Evolutionary conservation across 2,797 vertebrate species (phyloP).

Genomic region (Psittacula derbiana): DNA sequence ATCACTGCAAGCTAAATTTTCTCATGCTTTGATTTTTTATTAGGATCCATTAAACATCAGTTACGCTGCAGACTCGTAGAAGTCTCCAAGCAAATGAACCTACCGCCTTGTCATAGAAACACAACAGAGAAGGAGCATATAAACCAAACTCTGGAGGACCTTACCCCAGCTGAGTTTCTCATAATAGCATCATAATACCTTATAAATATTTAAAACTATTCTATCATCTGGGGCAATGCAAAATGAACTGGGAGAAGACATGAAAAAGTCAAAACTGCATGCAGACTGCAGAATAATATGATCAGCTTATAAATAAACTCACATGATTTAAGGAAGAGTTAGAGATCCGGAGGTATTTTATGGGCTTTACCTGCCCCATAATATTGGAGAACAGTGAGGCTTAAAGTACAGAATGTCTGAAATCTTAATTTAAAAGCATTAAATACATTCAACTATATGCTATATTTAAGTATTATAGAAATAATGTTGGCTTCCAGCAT

Average conservation of each 20-base stretch:
- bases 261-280: neutral
- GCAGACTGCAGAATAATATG: neutral
- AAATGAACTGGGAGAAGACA: neutral
- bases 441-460: neutral
- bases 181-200: neutral
- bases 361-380: neutral
- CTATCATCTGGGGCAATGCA: neutral
- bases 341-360: neutral
- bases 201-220: neutral
- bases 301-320: neutral
- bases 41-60: neutral
- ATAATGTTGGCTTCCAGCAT: neutral
- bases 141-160: accelerated
- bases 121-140: neutral
- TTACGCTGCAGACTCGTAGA: neutral
- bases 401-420: neutral
- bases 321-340: neutral
- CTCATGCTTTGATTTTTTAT: neutral
- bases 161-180: neutral
- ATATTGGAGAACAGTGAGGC: neutral
- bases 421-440: neutral
- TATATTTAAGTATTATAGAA: neutral
- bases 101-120: neutral
- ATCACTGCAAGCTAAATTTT: neutral
- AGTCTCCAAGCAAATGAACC: neutral